Conservation (phyloP, 2,113 vertebrate species). For the Cheilinus undulatus region DNA sequence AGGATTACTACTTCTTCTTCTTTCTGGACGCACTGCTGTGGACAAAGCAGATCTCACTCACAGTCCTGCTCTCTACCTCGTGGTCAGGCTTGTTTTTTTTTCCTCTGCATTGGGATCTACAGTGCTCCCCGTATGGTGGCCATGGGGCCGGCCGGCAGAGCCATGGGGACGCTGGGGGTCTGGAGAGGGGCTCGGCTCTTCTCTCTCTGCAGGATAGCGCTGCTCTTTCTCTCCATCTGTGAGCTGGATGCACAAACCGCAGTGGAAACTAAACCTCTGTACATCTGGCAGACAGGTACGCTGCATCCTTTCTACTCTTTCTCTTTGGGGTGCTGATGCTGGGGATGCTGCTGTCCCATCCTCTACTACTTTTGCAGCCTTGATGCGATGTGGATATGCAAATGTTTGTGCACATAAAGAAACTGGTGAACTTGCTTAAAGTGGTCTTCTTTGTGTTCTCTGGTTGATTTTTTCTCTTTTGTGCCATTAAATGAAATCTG, state of each 20-base stretch:
- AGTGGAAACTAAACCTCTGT: conserved; percentile 75
- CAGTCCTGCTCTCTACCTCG: conserved; percentile 38
- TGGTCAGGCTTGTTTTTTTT: conserved; percentile 50
- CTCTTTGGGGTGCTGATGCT: not conserved
- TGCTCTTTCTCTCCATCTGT: conserved; percentile 66
- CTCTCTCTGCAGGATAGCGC: conserved; percentile 68
- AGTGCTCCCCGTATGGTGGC: conserved; percentile 55
- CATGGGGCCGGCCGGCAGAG: conserved; percentile 76
- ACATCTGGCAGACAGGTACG: conserved; percentile 86
- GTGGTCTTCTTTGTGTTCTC: not conserved
- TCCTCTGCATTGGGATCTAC: conserved; percentile 64
- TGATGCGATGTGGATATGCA: conserved; percentile 46
- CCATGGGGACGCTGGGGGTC: conserved; percentile 40
- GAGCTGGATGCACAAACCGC: conserved; percentile 74
- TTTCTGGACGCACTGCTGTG: conserved; percentile 38
- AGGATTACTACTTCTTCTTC: conserved; percentile 72
- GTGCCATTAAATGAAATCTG: not conserved
- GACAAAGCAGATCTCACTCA: conserved; percentile 59
- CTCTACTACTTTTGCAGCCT: not conserved
- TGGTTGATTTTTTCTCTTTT: not conserved
- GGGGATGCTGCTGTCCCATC: conserved; percentile 21
- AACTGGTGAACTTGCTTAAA: conserved; percentile 14
- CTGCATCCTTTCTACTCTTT: conserved; percentile 22
- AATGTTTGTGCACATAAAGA: conserved; percentile 37
- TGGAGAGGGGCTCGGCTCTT: conserved; percentile 43